A percentile compares a stretch with the other conserved stretches of the same genome.
Conservation (phyloP, 1,140 invertebrate genomes). For the Anoplophora glabripennis region DNA sequence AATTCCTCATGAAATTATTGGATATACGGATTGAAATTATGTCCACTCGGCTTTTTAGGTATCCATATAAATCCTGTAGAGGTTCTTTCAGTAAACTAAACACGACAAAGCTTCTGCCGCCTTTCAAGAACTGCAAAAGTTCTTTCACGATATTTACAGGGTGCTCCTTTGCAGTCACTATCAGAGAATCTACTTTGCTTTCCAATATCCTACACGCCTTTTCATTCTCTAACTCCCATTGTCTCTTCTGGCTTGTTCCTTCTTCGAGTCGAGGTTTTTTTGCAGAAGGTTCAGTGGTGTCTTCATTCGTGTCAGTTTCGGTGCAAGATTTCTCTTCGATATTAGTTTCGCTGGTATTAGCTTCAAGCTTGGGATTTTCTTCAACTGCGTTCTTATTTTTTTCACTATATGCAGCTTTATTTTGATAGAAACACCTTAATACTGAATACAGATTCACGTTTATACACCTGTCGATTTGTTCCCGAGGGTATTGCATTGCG, state of each 20-base stretch:
- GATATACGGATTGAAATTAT: constrained; percentile 74
- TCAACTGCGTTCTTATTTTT: background rate
- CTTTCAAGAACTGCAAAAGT: constrained; percentile 71
- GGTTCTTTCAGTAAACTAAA: constrained; percentile 78
- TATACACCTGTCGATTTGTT: constrained; percentile 64
- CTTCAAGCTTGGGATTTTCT: background rate
- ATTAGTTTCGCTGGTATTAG: background rate
- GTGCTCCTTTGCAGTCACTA: constrained; percentile 81
- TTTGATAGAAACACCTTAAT: constrained; percentile 62
- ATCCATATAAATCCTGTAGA: constrained; percentile 74
- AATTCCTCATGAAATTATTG: constrained; percentile 83
- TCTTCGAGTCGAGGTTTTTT: constrained; percentile 36
- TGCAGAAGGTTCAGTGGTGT: constrained; percentile 15
- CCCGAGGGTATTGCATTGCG: constrained; percentile 71
- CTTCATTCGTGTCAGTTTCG: constrained; percentile 5
- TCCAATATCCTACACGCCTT: constrained; percentile 57
- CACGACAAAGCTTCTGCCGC: constrained; percentile 80
- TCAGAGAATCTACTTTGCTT: constrained; percentile 71
- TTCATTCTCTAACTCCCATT: constrained; percentile 66
- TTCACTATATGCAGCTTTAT: constrained; percentile 28
- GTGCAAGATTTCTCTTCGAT: background rate
- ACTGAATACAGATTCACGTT: constrained; percentile 72
- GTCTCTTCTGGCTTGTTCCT: constrained; percentile 50
- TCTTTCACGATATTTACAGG: constrained; percentile 73
- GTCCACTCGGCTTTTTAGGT: constrained; percentile 66